Conservation (phyloP, 37 sponge, comb jelly and placozoan genomes). For the Mnemiopsis leidyi region DNA sequence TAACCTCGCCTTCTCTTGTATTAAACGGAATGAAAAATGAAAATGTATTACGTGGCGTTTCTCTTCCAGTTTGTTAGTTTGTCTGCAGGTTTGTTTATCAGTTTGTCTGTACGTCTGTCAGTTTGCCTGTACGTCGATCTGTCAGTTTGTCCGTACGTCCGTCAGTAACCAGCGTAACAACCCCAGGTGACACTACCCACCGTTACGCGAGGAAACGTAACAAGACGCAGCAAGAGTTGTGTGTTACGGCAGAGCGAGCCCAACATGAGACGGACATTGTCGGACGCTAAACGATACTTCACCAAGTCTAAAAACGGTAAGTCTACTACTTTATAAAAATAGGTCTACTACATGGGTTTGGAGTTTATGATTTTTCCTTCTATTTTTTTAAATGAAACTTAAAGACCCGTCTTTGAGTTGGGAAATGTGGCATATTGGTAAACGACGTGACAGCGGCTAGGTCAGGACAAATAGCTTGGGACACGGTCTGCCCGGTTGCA, state of each 20-base stretch:
- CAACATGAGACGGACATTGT: constrained; percentile 51
- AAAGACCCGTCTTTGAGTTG: too few relatives aligned
- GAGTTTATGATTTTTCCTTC: too few relatives aligned
- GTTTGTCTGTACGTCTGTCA: background rate
- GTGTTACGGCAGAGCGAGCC: background rate
- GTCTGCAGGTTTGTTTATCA: background rate
- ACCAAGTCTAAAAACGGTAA: background rate
- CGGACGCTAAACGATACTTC: constrained; percentile 50
- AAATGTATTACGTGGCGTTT: too few relatives aligned
- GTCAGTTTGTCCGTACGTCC: too few relatives aligned
- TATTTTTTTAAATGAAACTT: too few relatives aligned
- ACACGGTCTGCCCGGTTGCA: too few relatives aligned
- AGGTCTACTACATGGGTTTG: background rate
- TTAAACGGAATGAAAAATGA: too few relatives aligned
- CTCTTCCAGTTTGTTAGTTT: background rate
- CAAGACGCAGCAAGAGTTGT: constrained; percentile 57
- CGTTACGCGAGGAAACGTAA: background rate
- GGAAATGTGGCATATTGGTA: too few relatives aligned
- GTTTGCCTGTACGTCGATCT: background rate
- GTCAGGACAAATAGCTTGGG: too few relatives aligned
- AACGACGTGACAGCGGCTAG: too few relatives aligned
- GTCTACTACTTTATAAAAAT: background rate
- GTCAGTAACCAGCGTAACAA: too few relatives aligned
- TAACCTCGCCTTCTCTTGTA: too few relatives aligned
- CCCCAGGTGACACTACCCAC: constrained; percentile 11